A percentile compares a stretch with the other conserved stretches of the same genome.
These are phyloP conservation scores for Stenopsyche tienmushanensis DNA, from an alignment of 1,140 invertebrate genomes.

Conservation along the genomic window DNA sequence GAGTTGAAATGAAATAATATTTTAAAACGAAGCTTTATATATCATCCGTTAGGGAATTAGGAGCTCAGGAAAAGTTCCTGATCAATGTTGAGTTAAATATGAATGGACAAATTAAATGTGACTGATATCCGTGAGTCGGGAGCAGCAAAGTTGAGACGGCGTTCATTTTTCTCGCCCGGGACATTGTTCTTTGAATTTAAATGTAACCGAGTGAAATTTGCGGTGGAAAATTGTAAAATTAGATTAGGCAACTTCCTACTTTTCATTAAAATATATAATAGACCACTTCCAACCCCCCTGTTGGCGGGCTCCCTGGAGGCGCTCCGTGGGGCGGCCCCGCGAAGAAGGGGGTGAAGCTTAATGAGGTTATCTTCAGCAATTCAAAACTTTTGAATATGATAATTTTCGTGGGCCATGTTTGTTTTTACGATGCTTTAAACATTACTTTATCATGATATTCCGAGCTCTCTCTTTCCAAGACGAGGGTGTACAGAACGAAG, in stretches of 20 bases:
- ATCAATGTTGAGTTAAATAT: slow-evolving; percentile 18
- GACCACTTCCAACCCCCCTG: slow-evolving; percentile 29
- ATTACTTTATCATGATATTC: slow-evolving; percentile 39
- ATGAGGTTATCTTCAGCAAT: slow-evolving; percentile 42
- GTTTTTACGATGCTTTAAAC: slow-evolving; percentile 41
- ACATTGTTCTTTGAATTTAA: slow-evolving; percentile 42
- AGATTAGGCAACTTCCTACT: slow-evolving; percentile 42
- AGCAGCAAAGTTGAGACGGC: slow-evolving; percentile 17
- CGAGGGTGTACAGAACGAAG: not conserved
- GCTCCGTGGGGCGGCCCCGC: slow-evolving; percentile 5
- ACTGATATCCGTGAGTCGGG: slow-evolving; percentile 26
- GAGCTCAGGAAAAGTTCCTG: not conserved
- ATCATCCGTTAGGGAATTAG: too few species aligned
- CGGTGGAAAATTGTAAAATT: slow-evolving; percentile 40
- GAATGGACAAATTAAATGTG: slow-evolving; percentile 35
- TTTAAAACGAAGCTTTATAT: too few species aligned
- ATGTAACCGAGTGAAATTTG: slow-evolving; percentile 40
- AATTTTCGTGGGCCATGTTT: slow-evolving; percentile 40
- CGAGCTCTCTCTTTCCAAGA: not conserved
- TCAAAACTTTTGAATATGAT: slow-evolving; percentile 42
- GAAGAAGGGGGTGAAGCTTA: slow-evolving; percentile 17
- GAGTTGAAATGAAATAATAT: too few species aligned
- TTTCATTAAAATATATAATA: slow-evolving; percentile 43
- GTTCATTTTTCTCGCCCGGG: slow-evolving; percentile 27
- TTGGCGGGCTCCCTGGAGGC: slow-evolving; percentile 1